A percentile compares a stretch with the other conserved stretches of the same genome.
Conservation (phyloP, 2,888 invertebrate genomes). For the Patella depressa region DNA sequence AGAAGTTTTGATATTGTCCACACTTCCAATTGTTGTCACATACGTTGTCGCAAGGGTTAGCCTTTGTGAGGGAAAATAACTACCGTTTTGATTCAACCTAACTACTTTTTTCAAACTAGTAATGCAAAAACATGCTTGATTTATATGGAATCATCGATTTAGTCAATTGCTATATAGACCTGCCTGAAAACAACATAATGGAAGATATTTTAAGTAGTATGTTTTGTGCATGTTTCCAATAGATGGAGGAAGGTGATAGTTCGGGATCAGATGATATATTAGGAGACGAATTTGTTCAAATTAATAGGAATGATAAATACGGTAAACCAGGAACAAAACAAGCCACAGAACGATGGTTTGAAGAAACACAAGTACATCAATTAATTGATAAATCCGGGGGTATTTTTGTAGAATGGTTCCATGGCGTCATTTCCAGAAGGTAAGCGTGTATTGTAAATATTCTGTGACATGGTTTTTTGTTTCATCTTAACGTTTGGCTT, state of each 20-base stretch:
- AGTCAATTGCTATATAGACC: too few species aligned
- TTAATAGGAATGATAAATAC: slow-evolving; percentile 45
- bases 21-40: too few species aligned
- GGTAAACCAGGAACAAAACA: slow-evolving; percentile 52
- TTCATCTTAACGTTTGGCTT: too few species aligned
- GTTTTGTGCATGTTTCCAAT: background rate
- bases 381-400: slow-evolving; percentile 49
- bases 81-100: too few species aligned
- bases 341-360: slow-evolving; percentile 65
- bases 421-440: slow-evolving; percentile 69
- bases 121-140: too few species aligned
- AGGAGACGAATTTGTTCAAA: slow-evolving; percentile 61
- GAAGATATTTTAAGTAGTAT: background rate
- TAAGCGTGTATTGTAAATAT: slow-evolving; percentile 31
- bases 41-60: too few species aligned
- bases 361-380: slow-evolving; percentile 61
- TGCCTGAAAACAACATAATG: too few species aligned
- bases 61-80: too few species aligned
- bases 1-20: too few species aligned
- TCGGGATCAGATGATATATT: slow-evolving; percentile 47
- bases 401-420: slow-evolving; percentile 67
- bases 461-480: too few species aligned
- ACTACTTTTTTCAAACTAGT: too few species aligned
- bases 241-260: slow-evolving; percentile 50
- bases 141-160: too few species aligned